Evolutionary conservation across 2,113 vertebrate genomes (phyloP), one percentile per base, ranked within the genome.

Genomic region (Paratilapia polleni): DNA sequence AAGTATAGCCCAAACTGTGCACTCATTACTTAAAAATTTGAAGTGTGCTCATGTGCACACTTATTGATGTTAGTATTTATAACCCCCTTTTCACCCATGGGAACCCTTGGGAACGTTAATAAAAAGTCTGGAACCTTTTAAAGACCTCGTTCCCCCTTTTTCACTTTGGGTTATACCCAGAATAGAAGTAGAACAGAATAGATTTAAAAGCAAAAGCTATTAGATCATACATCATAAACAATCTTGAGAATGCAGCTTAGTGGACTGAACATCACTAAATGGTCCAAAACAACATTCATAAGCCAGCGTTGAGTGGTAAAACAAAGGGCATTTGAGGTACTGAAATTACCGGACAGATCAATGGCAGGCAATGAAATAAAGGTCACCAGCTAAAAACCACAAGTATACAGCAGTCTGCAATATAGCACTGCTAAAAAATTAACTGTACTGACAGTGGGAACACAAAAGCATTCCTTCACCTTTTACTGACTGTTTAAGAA

Each of bases 381-480:
- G 68, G 68, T 73, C 0, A 73, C 49, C 68, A 31, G 47, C 47
- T 73, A 34, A 54, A 73, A 54, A 73, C 26, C 68, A 41, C 4
- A 64, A 64, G 36, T 22, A 64, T 64, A 64, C n/a, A 54, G 47
- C 26, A 1, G 1, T 54, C 68, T 73, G 17, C 68, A 73, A 19
- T 73, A 26, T 1, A 31, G 26, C 47, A 5, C 49, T 73, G 26
- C 68, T 70, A 1, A 54, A 73, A 73, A 19, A 52, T 11, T 28
- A 31, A 73, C 17, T 73, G 17, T 8, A 52, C 43, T 20, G 9
- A 70, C 41, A 52, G 43, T 52, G 0, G 68, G 47, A 73, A 73
- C 47, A 54, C 47, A 73, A 34, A 73, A 73, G 68, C 26, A 73
- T 73, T 73, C 68, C 19, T 73, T 73, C 28, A 73, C 68, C 47